Evolutionary conservation across 2,113 vertebrate genomes (phyloP).

Genomic region (Myotis davidii): DNA sequence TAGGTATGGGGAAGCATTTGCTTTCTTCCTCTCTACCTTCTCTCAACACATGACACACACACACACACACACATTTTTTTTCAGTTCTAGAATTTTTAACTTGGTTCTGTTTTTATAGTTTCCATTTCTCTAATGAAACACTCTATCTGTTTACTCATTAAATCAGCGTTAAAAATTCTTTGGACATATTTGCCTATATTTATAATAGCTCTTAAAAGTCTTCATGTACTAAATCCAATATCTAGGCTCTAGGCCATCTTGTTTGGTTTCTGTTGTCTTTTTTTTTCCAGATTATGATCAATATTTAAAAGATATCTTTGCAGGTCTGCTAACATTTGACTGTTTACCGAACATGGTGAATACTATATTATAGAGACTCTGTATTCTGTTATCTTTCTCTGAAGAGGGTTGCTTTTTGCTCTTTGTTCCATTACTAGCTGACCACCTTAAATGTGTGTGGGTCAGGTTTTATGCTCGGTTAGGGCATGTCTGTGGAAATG

Average conservation of each 20-base stretch:
- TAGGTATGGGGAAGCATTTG: constrained; percentile 60
- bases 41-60: neutral
- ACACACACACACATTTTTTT: neutral
- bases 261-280: neutral
- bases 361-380: neutral
- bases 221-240: neutral
- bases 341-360: neutral
- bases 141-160: neutral
- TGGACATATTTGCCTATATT: neutral
- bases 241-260: neutral
- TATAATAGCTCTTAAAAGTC: neutral
- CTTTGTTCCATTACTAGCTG: neutral
- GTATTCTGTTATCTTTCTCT: constrained; percentile 24
- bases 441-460: neutral
- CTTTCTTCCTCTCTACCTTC: neutral
- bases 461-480: neutral
- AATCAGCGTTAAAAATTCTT: constrained; percentile 18
- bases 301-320: neutral
- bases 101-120: neutral
- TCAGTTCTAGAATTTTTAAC: neutral
- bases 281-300: neutral
- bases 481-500: neutral
- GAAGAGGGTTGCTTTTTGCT: neutral
- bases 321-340: neutral
- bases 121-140: neutral